Base-by-base conservation (phyloP, 2,888 invertebrate genomes). In the Serripes groenlandicus region DNA sequence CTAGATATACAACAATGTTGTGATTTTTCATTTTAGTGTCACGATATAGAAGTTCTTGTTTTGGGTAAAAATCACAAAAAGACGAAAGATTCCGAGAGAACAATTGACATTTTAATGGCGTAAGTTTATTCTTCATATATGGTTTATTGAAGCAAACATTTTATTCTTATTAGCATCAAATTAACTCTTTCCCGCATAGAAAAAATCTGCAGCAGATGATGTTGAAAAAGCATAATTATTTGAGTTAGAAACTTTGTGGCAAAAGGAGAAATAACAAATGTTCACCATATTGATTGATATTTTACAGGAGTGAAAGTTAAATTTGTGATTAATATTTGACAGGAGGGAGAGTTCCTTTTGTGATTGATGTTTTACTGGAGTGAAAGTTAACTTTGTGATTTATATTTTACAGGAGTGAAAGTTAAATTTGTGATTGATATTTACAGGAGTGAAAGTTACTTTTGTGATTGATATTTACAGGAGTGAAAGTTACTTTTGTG, bases 101-200 rank as follows among this genome's bases (percentile, higher is more conserved):
- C 92, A 2, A 92, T 94, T 72, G 94, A 94, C 73, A 88, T 94
- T n/a, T 85, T 94, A 5, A 89, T 94, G 90, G 91, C 93, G 94
- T 94, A 89, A 90, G 94, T 93, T 73, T 54, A 34, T 7, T 30
- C 30, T 70, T 66, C n/a, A 30, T 30, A 5, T 30, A 30, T 3
- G 5, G 32, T 21, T 5, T 21, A 21, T 49, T 5, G 49, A n/a
- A n/a, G n/a, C n/a, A n/a, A n/a, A n/a, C n/a, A n/a, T n/a, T n/a
- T n/a, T n/a, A n/a, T n/a, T n/a, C n/a, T n/a, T n/a, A n/a, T n/a
- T n/a, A n/a, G n/a, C n/a, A n/a, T 49, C 49, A 3, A 1, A 1
- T 49, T 49, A 2, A 49, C 49, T 21, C 2, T 3, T 49, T 49
- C 15, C 49, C 49, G 21, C 49, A 49, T 21, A 49, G 21, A 21